A percentile compares a stretch with the other conserved stretches of the same genome.
Evolutionary conservation across 2,797 vertebrate species (phyloP).

Genomic region (Channallabes apus): DNA sequence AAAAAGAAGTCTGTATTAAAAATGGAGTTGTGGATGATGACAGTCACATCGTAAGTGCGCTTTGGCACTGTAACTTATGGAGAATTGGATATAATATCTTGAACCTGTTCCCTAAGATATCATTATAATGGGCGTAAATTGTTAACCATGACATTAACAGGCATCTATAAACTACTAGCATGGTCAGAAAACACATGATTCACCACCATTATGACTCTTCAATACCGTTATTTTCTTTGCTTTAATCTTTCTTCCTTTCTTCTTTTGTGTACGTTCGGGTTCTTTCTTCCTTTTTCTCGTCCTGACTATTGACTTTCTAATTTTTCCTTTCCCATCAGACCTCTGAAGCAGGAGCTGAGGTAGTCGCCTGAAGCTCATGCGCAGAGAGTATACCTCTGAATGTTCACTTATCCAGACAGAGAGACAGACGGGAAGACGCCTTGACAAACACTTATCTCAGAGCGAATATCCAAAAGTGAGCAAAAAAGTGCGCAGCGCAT

Average conservation of each 20-base stretch:
- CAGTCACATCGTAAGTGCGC: conserved; percentile 8
- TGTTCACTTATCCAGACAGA: conserved; percentile 42
- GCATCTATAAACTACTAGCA: conserved; percentile 14
- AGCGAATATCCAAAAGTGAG: not conserved
- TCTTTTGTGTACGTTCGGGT: conserved; percentile 42
- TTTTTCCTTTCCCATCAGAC: conserved; percentile 71
- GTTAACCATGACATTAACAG: conserved; percentile 56
- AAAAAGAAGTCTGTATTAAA: conserved; percentile 30
- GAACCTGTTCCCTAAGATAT: conserved; percentile 30
- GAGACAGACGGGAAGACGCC: conserved; percentile 18
- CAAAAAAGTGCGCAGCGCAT: not conserved
- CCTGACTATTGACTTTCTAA: conserved; percentile 79
- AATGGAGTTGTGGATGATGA: conserved; percentile 23
- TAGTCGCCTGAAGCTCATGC: conserved; percentile 68
- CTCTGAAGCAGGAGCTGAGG: conserved; percentile 67
- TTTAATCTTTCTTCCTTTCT: conserved; percentile 55
- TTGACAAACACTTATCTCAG: conserved; percentile 23
- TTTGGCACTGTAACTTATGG: conserved; percentile 20
- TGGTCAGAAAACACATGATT: conserved; percentile 62
- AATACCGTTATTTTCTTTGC: conserved; percentile 70
- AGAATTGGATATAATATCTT: conserved; percentile 23
- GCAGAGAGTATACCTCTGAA: conserved; percentile 57
- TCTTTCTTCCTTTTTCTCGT: conserved; percentile 53
- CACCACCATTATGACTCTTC: conserved; percentile 65
- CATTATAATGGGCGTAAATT: conserved; percentile 30